phyloP scores from a whole-genome alignment of 2,113 vertebrate genomes.

The Collichthys lucidus region DNA sequence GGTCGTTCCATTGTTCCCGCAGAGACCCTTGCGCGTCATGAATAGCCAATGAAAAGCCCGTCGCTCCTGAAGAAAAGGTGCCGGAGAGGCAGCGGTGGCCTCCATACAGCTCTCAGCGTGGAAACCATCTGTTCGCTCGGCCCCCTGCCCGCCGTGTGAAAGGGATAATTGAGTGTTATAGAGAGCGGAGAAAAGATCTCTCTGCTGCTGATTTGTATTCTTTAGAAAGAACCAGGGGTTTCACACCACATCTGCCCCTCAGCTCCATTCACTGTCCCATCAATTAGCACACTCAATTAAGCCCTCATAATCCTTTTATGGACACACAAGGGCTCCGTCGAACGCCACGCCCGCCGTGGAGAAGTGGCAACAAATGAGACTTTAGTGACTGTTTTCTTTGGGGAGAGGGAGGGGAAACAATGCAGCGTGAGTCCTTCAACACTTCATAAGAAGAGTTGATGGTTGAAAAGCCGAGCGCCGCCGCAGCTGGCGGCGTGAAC shows the following conservation, averaged over 20 bases:
- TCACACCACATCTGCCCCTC: slow-evolving; percentile 93
- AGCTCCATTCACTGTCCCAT: slow-evolving; percentile 79
- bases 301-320: slow-evolving; percentile 88
- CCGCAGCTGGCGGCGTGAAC: slow-evolving; percentile 82
- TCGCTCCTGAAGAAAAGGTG: slow-evolving; percentile 85
- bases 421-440: slow-evolving; percentile 80
- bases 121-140: slow-evolving; percentile 89
- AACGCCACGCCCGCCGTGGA: slow-evolving; percentile 58
- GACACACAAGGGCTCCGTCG: slow-evolving; percentile 78
- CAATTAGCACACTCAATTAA: slow-evolving; percentile 96
- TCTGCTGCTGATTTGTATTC: slow-evolving; percentile 86
- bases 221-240: slow-evolving; percentile 84
- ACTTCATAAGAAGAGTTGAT: slow-evolving; percentile 65
- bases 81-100: slow-evolving; percentile 40
- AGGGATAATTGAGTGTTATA: slow-evolving; percentile 90
- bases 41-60: slow-evolving; percentile 85
- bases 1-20: slow-evolving; percentile 73
- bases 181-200: slow-evolving; percentile 85
- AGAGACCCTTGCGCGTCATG: slow-evolving; percentile 78
- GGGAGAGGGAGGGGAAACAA: slow-evolving; percentile 65
- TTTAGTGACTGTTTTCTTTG: slow-evolving; percentile 85
- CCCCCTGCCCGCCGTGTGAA: slow-evolving; percentile 72
- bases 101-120: slow-evolving; percentile 83
- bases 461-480: slow-evolving; percentile 80
- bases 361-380: slow-evolving; percentile 87